These are phyloP conservation scores for Calycopis cecrops DNA, from an alignment of 1,140 invertebrate genomes.

Conservation along the genomic window DNA sequence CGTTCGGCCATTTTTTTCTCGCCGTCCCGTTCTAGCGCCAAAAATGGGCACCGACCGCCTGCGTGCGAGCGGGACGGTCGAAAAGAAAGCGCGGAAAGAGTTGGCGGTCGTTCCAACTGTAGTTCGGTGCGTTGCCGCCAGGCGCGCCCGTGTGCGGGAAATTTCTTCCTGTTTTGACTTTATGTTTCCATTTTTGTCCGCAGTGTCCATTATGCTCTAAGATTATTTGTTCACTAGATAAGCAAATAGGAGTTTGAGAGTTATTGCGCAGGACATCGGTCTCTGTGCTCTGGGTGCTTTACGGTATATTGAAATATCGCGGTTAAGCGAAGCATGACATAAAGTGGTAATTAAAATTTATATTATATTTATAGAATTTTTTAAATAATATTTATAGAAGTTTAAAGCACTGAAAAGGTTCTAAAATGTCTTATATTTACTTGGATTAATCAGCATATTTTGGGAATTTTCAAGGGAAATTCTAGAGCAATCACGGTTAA, in stretches of 20 bases:
- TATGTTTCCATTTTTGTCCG: constrained; percentile 39
- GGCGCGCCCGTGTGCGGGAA: constrained; percentile 46
- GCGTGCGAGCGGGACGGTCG: constrained; percentile 43
- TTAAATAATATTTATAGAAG: no score
- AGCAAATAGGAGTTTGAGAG: constrained; percentile 10
- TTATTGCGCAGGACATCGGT: constrained; percentile 3
- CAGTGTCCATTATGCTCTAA: constrained; percentile 26
- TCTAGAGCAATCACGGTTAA: no score
- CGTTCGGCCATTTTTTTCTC: constrained; percentile 62
- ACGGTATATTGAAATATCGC: no score
- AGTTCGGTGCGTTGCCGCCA: constrained; percentile 56
- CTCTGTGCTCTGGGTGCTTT: not conserved
- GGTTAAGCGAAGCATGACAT: no score
- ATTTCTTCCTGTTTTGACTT: constrained; percentile 66
- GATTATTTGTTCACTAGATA: constrained; percentile 19
- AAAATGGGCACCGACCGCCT: constrained; percentile 35
- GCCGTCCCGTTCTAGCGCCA: constrained; percentile 51
- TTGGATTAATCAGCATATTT: no score
- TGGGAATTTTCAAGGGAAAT: no score
- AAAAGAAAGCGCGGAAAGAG: constrained; percentile 68
- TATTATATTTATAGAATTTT: no score
- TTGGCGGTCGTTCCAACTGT: constrained; percentile 41
- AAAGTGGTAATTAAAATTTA: no score
- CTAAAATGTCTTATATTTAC: no score
- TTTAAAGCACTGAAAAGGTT: no score